phyloP scores from a whole-genome alignment of 2,113 vertebrate genomes.

The Piaya cayana region DNA sequence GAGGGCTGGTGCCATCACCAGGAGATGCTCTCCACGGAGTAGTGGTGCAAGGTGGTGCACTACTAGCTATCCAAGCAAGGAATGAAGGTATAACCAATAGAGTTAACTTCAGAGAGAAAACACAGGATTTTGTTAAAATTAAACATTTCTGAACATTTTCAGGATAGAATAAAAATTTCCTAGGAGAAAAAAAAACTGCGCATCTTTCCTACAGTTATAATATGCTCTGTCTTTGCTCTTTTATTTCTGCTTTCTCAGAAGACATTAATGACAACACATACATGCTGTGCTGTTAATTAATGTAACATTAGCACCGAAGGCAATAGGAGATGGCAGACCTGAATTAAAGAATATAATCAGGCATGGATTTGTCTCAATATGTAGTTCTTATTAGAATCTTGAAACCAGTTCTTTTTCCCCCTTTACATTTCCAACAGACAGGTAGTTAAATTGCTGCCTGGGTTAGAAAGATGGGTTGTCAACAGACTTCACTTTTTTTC shows the following conservation, averaged over 20 bases:
- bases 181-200: not conserved
- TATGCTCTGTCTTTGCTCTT: not conserved
- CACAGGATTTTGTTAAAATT: not conserved
- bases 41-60: not conserved
- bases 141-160: not conserved
- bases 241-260: not conserved
- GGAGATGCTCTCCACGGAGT: not conserved
- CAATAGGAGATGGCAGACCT: not conserved
- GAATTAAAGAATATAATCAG: not conserved
- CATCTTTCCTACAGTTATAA: not conserved
- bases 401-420: not conserved
- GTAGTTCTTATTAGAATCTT: not conserved
- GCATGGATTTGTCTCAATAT: accelerated
- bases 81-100: not conserved
- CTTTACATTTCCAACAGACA: not conserved
- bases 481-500: not conserved
- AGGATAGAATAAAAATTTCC: not conserved
- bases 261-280: not conserved
- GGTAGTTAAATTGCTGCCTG: not conserved
- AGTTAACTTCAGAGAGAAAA: not conserved
- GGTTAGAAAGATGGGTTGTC: not conserved
- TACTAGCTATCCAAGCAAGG: not conserved
- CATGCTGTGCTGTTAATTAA: not conserved
- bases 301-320: not conserved
- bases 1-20: not conserved